These are phyloP conservation scores for Bradypus variegatus DNA, from an alignment of 2,797 vertebrate genomes.

Conservation along the genomic window DNA sequence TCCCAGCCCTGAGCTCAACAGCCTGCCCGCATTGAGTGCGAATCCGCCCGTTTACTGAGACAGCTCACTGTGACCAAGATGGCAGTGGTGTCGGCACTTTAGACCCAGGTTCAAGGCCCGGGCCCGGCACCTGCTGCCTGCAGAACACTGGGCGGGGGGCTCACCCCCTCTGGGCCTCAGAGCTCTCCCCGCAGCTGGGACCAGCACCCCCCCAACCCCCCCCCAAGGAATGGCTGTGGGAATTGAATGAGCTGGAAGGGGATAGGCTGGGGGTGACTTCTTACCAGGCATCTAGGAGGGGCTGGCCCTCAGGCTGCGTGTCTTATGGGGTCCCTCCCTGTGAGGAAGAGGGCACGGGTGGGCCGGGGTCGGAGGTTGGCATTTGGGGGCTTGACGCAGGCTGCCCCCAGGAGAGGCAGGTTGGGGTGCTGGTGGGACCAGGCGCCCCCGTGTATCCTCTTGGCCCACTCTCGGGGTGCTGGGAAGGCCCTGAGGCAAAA, in stretches of 20 bases:
- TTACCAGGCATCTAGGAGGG: accelerated
- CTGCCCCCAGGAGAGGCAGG: neutral
- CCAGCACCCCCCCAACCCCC: no score
- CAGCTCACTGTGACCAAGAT: neutral
- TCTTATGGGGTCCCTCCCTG: neutral
- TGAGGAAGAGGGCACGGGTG: neutral
- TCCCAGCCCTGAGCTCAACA: neutral
- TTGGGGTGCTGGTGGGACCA: neutral
- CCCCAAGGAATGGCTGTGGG: neutral
- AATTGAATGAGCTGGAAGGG: neutral
- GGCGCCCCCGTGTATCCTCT: neutral
- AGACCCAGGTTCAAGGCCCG: no score
- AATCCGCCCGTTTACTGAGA: accelerated
- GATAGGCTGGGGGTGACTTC: neutral
- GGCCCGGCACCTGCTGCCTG: neutral
- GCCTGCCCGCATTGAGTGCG: neutral
- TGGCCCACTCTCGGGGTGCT: accelerated
- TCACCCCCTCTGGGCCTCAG: neutral
- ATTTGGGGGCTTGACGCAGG: neutral
- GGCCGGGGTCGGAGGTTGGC: neutral
- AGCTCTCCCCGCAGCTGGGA: neutral
- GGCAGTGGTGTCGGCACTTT: neutral
- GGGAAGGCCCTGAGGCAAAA: neutral
- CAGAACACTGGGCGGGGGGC: neutral
- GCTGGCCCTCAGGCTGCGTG: neutral